Evolutionary conservation across 2,888 invertebrate species (phyloP).

Genomic region (Pimpla rufipes): DNA sequence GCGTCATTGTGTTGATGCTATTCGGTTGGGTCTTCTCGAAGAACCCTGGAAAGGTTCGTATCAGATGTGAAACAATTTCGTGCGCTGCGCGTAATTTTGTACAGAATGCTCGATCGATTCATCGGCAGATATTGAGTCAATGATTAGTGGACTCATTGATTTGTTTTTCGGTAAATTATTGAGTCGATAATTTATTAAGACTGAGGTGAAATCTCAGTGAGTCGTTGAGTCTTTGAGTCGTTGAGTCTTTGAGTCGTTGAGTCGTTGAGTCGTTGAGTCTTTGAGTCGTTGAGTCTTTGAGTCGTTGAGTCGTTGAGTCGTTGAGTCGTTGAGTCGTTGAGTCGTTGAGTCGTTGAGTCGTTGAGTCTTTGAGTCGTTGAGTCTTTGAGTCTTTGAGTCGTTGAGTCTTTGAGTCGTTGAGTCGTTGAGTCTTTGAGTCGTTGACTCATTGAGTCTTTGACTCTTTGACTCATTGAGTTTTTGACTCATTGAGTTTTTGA

Average conservation of each 20-base stretch:
- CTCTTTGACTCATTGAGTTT: not conserved
- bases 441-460: not conserved
- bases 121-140: not conserved
- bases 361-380: not conserved
- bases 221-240: not conserved
- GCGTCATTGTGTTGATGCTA: conserved; percentile 88
- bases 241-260: not conserved
- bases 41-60: conserved; percentile 86
- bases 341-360: not conserved
- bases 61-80: not conserved
- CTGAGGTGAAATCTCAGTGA: no score
- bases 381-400: no score
- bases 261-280: not conserved
- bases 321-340: conserved; percentile 1
- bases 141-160: not conserved
- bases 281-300: not conserved
- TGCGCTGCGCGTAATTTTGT: not conserved
- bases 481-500: not conserved
- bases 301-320: not conserved
- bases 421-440: not conserved
- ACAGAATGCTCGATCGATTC: not conserved
- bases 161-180: not conserved
- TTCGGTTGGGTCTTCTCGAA: conserved; percentile 89
- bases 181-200: not conserved
- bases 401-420: not conserved